Base-by-base conservation (phyloP, 2,113 vertebrate species). In the Xiphophorus maculatus region DNA sequence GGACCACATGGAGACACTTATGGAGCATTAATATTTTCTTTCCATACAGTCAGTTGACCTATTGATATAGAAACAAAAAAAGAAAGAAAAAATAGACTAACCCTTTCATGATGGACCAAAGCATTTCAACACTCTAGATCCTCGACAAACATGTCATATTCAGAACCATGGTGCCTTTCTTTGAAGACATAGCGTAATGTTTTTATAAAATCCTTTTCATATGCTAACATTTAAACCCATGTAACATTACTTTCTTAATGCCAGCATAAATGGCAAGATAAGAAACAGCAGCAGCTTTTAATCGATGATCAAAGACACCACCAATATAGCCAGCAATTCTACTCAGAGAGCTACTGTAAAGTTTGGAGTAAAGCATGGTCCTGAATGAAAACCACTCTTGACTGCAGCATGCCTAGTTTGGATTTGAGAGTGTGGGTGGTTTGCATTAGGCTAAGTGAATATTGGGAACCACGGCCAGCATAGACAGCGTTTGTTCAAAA, bases 201-300 rank as follows among this genome's bases (percentile, higher is more conserved):
- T 58, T 58, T 10, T n/a, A 22, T 58, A 10, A 58, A 58, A 48
- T 48, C 22, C 19, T 25, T 9, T 67, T 27, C 12, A n/a, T n/a
- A 12, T 37, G 11, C 12, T 37, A 6, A 44, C 10, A 3, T 58
- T 58, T 58, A 42, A 28, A 28, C n/a, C 28, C 2, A n/a, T 28
- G 7, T 2, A 15, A 66, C 7, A 8, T 84, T 90, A 92, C 90
- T 89, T 83, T 79, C 75, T 85, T 87, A 80, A 82, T 84, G 79
- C 79, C 77, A 86, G 48, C 81, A 80, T 87, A 79, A 88, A 91
- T 91, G 88, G 87, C 87, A 82, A 88, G 77, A 88, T 86, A 82
- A 78, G 89, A 91, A 91, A 83, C 79, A 42, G 17, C 44, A 48
- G 44, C 44, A 87, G 76, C 84, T 81, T 90, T 89, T 86, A 87